Conservation (phyloP, 2,888 invertebrate species). For the Subacronicta megacephala region DNA sequence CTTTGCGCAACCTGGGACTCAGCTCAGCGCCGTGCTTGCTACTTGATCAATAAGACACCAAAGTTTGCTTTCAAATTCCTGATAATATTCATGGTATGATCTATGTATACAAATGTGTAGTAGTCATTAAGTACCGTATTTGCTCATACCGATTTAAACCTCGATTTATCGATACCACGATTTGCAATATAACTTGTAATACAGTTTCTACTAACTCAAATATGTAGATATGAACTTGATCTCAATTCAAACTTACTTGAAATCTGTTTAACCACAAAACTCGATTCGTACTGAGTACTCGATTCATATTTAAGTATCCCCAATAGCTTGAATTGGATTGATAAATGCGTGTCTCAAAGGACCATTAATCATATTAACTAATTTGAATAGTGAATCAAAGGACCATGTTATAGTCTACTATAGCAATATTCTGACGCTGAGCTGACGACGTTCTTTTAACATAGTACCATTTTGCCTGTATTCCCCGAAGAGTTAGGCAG, state of each 20-base stretch:
- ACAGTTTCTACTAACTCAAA: background rate
- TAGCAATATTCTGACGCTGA: too few relatives aligned
- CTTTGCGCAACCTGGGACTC: too few relatives aligned
- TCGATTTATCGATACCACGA: background rate
- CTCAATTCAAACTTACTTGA: background rate
- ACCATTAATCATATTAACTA: constrained; percentile 31
- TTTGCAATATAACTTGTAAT: background rate
- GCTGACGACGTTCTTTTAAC: too few relatives aligned
- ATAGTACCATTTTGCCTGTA: too few relatives aligned
- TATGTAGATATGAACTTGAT: background rate
- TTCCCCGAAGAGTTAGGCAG: too few relatives aligned
- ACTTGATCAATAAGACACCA: too few relatives aligned
- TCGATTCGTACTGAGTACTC: constrained; percentile 1
- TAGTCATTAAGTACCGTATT: constrained; percentile 3
- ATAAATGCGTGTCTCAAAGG: constrained; percentile 41
- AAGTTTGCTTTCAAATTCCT: too few relatives aligned
- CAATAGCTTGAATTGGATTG: constrained; percentile 33
- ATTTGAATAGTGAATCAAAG: constrained; percentile 46
- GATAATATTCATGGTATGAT: too few relatives aligned
- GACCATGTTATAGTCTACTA: background rate
- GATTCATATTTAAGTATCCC: constrained; percentile 32
- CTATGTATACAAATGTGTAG: too few relatives aligned
- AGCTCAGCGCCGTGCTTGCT: too few relatives aligned
- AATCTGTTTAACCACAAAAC: constrained; percentile 2
- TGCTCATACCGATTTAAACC: background rate